Evolutionary conservation across 2,113 vertebrate species (phyloP).

Genomic region (Microcebus tavaratra): DNA sequence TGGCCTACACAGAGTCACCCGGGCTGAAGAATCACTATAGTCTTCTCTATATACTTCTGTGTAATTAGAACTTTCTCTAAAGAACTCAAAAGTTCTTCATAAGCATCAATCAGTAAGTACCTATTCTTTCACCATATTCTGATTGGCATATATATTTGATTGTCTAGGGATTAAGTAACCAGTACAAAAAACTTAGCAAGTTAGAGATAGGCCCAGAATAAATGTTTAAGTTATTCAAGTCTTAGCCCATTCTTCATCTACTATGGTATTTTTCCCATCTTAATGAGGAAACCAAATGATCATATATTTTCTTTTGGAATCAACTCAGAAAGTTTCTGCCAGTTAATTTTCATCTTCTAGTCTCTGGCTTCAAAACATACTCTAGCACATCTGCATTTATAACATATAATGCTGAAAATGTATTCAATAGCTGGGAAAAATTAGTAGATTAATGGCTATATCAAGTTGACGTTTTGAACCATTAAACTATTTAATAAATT

Average conservation of each 20-base stretch:
- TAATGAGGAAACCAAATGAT: slow-evolving; percentile 38
- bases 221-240: neutral
- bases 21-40: neutral
- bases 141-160: neutral
- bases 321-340: slow-evolving; percentile 39
- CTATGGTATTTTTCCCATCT: neutral
- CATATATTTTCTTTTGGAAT: slow-evolving; percentile 48
- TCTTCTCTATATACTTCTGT: neutral
- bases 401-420: slow-evolving; percentile 45
- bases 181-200: slow-evolving; percentile 11
- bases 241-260: neutral
- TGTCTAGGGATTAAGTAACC: slow-evolving; percentile 1
- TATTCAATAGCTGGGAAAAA: slow-evolving; percentile 6
- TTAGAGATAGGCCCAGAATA: slow-evolving; percentile 18
- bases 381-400: slow-evolving; percentile 30
- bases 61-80: slow-evolving; percentile 39
- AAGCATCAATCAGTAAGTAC: slow-evolving; percentile 20
- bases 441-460: slow-evolving; percentile 48
- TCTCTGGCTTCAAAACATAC: slow-evolving; percentile 31
- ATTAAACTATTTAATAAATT: slow-evolving; percentile 32
- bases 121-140: slow-evolving; percentile 33
- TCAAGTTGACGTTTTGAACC: neutral
- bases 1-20: neutral
- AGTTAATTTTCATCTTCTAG: slow-evolving; percentile 56
- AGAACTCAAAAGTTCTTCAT: slow-evolving; percentile 48